A percentile compares a stretch with the other conserved stretches of the same genome.
phyloP scores from a whole-genome alignment of 2,113 vertebrate genomes.

The Laticauda colubrina region DNA sequence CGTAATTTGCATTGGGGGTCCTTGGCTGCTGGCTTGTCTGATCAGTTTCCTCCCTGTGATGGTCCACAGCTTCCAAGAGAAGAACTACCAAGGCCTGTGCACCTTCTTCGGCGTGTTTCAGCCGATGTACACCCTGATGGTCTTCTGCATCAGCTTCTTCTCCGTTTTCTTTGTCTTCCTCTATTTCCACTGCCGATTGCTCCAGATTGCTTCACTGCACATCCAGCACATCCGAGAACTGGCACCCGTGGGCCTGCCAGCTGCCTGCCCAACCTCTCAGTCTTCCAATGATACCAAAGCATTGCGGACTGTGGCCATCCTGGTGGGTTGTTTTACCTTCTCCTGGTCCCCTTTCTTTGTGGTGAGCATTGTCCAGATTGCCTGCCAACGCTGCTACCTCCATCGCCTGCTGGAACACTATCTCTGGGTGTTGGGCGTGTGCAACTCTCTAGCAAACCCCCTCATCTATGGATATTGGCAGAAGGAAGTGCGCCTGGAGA shows the following conservation, averaged over 20 bases:
- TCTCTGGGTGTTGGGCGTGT: slow-evolving; percentile 85
- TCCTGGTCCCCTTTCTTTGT: slow-evolving; percentile 88
- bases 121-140: slow-evolving; percentile 71
- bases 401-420: slow-evolving; percentile 76
- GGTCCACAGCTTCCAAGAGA: slow-evolving; percentile 68
- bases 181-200: slow-evolving; percentile 90
- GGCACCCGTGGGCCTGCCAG: slow-evolving; percentile 50
- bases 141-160: slow-evolving; percentile 82
- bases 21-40: slow-evolving; percentile 77
- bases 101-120: slow-evolving; percentile 82
- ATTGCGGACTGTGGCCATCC: slow-evolving; percentile 78
- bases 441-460: slow-evolving; percentile 87
- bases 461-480: slow-evolving; percentile 89
- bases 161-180: slow-evolving; percentile 77
- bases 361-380: slow-evolving; percentile 73
- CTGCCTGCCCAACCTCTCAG: slow-evolving; percentile 39
- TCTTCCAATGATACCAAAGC: slow-evolving; percentile 77
- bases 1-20: slow-evolving; percentile 51
- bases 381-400: slow-evolving; percentile 73
- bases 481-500: slow-evolving; percentile 78
- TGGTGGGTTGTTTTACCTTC: slow-evolving; percentile 82
- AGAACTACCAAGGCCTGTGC: slow-evolving; percentile 62
- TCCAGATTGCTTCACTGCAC: slow-evolving; percentile 83
- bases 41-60: slow-evolving; percentile 82
- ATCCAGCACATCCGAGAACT: slow-evolving; percentile 78